Evolutionary conservation across 2,797 vertebrate genomes (phyloP), one percentile per base, ranked within the genome.

Genomic region (Halcyon badia): DNA sequence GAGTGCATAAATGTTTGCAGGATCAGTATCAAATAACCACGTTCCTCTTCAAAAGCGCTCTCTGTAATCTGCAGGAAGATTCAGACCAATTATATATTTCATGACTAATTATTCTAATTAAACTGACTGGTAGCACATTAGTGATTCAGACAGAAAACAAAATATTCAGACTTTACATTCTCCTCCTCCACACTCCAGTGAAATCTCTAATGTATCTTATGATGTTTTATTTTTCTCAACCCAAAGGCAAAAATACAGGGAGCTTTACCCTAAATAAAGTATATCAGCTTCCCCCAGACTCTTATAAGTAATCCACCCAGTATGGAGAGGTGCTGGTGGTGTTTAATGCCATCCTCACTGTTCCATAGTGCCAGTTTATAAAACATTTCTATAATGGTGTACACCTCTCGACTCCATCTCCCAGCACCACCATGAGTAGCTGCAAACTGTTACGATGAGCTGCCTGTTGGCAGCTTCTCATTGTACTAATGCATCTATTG

Each of bases 81-180:
- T 90, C 83, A 85, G 64, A 84, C 73, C 78, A 94, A 94, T 96
- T 96, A 94, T 71, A 82, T 91, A 93, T 95, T 87, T 93, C 83
- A 89, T 90, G 81, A 94, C 75, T 95, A 97, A 97, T 97, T 94
- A 97, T 97, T 93, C 88, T 95, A 96, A 97, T 96, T 93, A 96
- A 94, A 95, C 83, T 93, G 91, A 90, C 93, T 97, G 78, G 83
- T 89, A 95, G 93, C 44, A 60, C 71, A 94, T 91, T 89, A 97
- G 64, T 70, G 56, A 97, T 94, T 96, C 96, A 96, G 91, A 94
- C 70, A 93, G 85, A 93, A 95, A 95, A 93, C 94, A 95, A 88
- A 96, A 95, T 91, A 94, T 89, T 91, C 93, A 95, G 88, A 89
- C 91, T 93, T 90, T 72, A 86, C 66, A 54, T 96, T 94, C 94